Evolutionary conservation across 2,797 vertebrate genomes (phyloP).

Genomic region (Micrastur ruficollis): DNA sequence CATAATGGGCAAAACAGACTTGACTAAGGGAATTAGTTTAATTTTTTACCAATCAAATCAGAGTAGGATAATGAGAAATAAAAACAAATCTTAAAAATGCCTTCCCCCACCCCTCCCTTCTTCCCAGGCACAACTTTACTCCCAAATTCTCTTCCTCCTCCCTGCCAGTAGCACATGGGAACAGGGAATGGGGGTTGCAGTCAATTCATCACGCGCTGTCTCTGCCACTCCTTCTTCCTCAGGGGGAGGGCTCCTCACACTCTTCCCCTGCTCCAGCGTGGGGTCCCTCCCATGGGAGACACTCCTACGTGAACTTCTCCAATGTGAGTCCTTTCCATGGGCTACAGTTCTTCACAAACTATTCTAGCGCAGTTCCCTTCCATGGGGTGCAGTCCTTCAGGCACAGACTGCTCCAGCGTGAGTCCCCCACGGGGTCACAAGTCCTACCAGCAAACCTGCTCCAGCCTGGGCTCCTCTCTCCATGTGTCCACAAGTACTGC

Average conservation of each 20-base stretch:
- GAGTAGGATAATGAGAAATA: neutral
- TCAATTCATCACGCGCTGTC: neutral
- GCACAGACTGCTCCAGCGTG: neutral
- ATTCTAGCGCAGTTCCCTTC: neutral
- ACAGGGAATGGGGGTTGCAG: neutral
- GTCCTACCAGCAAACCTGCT: too few species aligned
- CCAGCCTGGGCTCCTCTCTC: too few species aligned
- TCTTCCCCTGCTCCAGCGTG: neutral
- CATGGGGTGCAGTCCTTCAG: neutral
- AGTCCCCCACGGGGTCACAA: neutral
- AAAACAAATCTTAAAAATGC: neutral
- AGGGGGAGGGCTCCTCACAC: neutral
- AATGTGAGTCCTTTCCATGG: neutral
- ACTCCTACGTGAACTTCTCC: neutral
- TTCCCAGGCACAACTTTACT: neutral
- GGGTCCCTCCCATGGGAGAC: neutral
- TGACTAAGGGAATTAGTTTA: neutral
- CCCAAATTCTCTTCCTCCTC: neutral
- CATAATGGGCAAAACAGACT: neutral
- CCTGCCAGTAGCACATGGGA: fast-evolving
- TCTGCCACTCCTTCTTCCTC: neutral
- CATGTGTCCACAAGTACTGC: too few species aligned
- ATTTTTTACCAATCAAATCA: neutral
- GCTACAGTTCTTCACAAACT: neutral
- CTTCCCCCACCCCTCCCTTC: neutral